Conservation (phyloP, 2,113 vertebrate species). For the Phyllopteryx taeniolatus region DNA sequence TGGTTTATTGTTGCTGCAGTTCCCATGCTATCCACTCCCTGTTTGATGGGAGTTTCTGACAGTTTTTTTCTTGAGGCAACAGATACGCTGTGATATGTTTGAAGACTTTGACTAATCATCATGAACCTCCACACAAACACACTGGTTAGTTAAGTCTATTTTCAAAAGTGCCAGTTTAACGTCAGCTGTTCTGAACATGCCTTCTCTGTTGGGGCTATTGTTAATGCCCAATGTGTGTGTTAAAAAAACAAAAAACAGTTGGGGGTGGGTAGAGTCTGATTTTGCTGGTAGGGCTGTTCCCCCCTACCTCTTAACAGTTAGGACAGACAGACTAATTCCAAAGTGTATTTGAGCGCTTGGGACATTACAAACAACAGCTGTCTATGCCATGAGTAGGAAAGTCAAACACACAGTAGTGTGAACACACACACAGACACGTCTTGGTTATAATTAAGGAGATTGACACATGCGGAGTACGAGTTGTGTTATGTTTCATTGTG, state of each 20-base stretch:
- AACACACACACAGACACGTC: slow-evolving; percentile 1
- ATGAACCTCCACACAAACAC: background rate
- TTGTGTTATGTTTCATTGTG: background rate
- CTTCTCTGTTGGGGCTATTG: slow-evolving; percentile 48
- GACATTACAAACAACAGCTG: slow-evolving; percentile 67
- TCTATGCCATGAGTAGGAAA: slow-evolving; percentile 59
- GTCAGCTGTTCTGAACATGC: slow-evolving; percentile 58
- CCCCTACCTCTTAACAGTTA: slow-evolving; percentile 24
- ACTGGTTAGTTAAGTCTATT: background rate
- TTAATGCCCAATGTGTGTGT: slow-evolving; percentile 32
- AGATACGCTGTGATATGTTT: slow-evolving; percentile 13
- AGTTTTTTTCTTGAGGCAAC: slow-evolving; percentile 44
- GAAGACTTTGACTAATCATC: background rate
- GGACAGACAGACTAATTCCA: slow-evolving; percentile 60
- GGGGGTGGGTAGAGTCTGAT: slow-evolving; percentile 41
- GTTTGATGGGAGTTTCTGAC: slow-evolving; percentile 1
- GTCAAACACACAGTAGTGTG: slow-evolving; percentile 44
- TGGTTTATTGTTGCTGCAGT: background rate
- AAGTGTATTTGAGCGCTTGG: slow-evolving; percentile 50
- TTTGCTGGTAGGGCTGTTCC: background rate
- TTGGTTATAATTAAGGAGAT: slow-evolving; percentile 49
- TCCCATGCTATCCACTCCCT: background rate
- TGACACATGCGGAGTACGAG: background rate
- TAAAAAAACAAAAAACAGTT: slow-evolving; percentile 10
- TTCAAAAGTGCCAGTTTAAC: slow-evolving; percentile 12